A percentile compares a stretch with the other conserved stretches of the same genome.
These are phyloP conservation scores for Centropristis striata DNA, from an alignment of 2,113 vertebrate genomes.

Conservation along the genomic window DNA sequence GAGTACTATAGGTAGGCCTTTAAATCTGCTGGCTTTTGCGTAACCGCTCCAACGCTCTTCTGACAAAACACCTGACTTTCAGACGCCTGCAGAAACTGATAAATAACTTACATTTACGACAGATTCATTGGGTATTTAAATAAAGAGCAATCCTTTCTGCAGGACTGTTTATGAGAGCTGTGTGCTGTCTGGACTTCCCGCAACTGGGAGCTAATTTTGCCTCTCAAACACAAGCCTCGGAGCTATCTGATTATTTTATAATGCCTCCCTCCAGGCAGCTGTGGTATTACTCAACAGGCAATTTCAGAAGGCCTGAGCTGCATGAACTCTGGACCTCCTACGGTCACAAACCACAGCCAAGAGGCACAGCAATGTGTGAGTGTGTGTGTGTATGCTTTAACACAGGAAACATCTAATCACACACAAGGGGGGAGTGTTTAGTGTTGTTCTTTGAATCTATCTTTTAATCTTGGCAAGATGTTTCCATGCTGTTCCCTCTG, in stretches of 20 bases:
- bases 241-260: slow-evolving; percentile 68
- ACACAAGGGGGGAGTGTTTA: slow-evolving; percentile 21
- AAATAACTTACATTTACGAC: slow-evolving; percentile 13
- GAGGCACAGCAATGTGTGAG: slow-evolving; percentile 1
- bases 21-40: slow-evolving; percentile 30
- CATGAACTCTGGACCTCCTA: slow-evolving; percentile 68
- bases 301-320: slow-evolving; percentile 63
- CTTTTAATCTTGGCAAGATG: slow-evolving; percentile 51
- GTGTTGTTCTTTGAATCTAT: slow-evolving; percentile 28
- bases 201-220: slow-evolving; percentile 57
- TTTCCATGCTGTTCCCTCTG: slow-evolving; percentile 28
- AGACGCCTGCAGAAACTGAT: slow-evolving; percentile 11
- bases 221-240: slow-evolving; percentile 44
- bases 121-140: slow-evolving; percentile 41
- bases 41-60: slow-evolving; percentile 8
- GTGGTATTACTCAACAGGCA: slow-evolving; percentile 74
- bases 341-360: slow-evolving; percentile 52
- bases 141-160: not conserved
- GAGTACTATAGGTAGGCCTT: not conserved
- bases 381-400: not conserved
- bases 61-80: slow-evolving; percentile 9
- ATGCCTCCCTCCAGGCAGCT: slow-evolving; percentile 65
- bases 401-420: slow-evolving; percentile 63
- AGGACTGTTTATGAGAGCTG: slow-evolving; percentile 47
- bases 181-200: slow-evolving; percentile 41